Base-by-base conservation (phyloP, 35 echinoderm and acorn worm genomes). In the Hemicentrotus pulcherrimus region DNA sequence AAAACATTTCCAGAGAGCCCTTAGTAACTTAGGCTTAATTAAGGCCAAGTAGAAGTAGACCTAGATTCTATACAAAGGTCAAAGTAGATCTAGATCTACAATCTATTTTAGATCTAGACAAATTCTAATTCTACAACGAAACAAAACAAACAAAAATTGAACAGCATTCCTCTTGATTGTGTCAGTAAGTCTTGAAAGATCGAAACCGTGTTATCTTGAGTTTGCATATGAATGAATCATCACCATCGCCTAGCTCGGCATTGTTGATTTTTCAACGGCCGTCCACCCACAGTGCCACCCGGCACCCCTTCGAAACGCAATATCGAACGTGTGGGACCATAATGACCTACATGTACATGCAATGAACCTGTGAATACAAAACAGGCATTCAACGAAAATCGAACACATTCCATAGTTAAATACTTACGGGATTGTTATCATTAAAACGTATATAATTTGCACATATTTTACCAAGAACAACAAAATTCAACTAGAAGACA, bases 141-240 rank as follows among this genome's bases (percentile, higher is more conserved):
- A 41, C 35, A 41, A 41, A 41, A 41, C 35, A 41, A 41, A 41
- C 35, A 41, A 41, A 41, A 50, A 13, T 50, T 50, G 48, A 13
- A 8, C 48, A 50, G 12, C 48, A 50, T 50, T 55, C 50, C 50
- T 55, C 15, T 55, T 10, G 15, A n/a, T 8, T 78, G 65, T 78
- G 65, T 78, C 65, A 78, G 24, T 7, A n/a, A 28, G 65, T 78
- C 19, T 78, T 78, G 28, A 8, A 28, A 28, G 65, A 78, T 78
- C 22, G 28, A n/a, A 78, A 28, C 19, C 65, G 19, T 78, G 65
- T 78, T 70, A n/a, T 78, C 65, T 78, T 78, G 65, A 12, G 50
- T 78, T 78, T 78, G 65, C 65, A 78, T 78, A 78, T 28, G 65
- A 78, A 78, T 78, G 65, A 71, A 78, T 78, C 65, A 78, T 78